Conservation (phyloP, 2,888 invertebrate genomes). For the Orchesella flavescens region DNA sequence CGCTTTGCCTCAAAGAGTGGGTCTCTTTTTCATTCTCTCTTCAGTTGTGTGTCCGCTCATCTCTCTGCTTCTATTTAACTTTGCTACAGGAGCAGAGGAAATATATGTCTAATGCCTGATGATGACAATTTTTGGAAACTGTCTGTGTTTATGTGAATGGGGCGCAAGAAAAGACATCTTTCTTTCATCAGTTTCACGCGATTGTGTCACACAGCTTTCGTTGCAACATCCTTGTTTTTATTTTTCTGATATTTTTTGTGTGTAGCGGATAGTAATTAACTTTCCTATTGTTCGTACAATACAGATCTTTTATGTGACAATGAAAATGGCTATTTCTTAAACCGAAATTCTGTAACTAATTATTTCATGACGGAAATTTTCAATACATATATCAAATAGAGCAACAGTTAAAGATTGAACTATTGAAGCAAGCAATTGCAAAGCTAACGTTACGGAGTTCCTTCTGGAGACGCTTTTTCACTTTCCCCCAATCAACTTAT, state of each 20-base stretch:
- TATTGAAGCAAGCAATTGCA: too few species aligned
- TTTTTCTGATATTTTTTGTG: background rate
- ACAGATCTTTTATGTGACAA: too few species aligned
- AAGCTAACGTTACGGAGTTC: too few species aligned
- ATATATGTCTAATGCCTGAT: background rate
- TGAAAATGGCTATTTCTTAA: too few species aligned
- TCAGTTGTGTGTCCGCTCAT: conserved; percentile 1
- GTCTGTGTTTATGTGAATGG: background rate
- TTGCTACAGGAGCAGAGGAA: conserved; percentile 35
- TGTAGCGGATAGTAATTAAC: too few species aligned
- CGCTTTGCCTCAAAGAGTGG: background rate
- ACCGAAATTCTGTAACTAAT: too few species aligned
- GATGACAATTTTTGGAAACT: conserved; percentile 32
- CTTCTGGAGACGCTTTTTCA: too few species aligned
- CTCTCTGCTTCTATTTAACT: conserved; percentile 16
- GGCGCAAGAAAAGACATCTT: background rate
- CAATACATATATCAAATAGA: too few species aligned
- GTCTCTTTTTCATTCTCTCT: background rate
- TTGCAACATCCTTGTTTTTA: background rate
- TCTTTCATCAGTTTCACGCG: conserved; percentile 45
- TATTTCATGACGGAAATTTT: too few species aligned
- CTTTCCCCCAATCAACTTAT: too few species aligned
- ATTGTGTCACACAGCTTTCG: conserved; percentile 16
- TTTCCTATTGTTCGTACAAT: too few species aligned
- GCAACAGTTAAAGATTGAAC: too few species aligned